phyloP scores from a whole-genome alignment of 2,113 vertebrate genomes.

The Mionectes macconnelli region DNA sequence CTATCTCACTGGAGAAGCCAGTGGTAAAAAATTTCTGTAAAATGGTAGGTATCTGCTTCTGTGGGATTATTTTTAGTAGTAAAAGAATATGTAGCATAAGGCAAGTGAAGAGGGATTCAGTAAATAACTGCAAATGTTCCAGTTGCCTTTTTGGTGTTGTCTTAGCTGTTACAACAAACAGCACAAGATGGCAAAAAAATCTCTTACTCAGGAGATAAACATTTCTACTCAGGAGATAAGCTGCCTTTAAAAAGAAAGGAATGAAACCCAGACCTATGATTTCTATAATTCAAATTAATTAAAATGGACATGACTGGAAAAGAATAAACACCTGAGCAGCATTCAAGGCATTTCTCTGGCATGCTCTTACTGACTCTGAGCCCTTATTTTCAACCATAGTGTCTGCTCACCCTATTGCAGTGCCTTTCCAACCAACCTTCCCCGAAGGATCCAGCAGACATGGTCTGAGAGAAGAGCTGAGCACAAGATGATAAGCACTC shows the following conservation, averaged over 20 bases:
- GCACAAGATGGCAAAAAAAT: not conserved
- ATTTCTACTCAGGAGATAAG: not conserved
- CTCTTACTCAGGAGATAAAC: not conserved
- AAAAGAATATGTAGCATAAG: not conserved
- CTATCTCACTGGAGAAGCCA: not conserved
- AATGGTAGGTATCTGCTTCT: not conserved
- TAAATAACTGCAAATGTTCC: not conserved
- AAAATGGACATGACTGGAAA: not conserved
- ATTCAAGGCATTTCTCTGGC: not conserved
- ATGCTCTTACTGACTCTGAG: not conserved
- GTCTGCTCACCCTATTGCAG: not conserved
- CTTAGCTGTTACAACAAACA: not conserved
- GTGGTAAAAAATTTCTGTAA: not conserved
- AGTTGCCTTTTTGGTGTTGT: not conserved
- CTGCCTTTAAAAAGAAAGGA: not conserved
- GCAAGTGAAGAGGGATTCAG: not conserved
- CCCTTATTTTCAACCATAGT: not conserved
- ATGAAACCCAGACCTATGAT: not conserved
- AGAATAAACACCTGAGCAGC: not conserved
- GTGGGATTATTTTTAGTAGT: not conserved
- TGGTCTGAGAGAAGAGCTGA: not conserved
- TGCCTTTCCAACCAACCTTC: not conserved
- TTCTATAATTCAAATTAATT: not conserved
- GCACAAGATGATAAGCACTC: not conserved
- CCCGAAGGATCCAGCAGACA: not conserved